phyloP scores from a whole-genome alignment of 2,113 vertebrate species.

The Brachionichthys hirsutus region DNA sequence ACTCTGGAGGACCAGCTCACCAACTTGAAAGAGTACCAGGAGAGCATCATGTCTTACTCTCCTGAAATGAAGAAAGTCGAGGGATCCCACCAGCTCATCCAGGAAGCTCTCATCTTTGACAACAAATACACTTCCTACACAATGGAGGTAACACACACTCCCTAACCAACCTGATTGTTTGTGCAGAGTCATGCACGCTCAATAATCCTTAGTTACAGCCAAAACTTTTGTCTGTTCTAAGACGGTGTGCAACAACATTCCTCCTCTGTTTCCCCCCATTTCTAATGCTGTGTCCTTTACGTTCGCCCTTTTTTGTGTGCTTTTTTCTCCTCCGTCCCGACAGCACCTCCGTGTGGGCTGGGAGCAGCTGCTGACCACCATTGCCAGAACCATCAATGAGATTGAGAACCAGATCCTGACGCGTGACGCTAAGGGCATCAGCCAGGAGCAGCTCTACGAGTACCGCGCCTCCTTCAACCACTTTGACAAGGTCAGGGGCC shows the following conservation, averaged over 20 bases:
- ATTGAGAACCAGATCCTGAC: conserved; percentile 98
- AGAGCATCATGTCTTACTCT: conserved; percentile 89
- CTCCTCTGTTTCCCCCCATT: neutral
- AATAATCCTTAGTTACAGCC: neutral
- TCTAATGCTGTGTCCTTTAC: neutral
- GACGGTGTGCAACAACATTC: neutral
- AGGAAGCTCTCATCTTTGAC: conserved; percentile 96
- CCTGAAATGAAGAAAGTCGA: conserved; percentile 91
- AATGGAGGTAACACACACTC: conserved; percentile 83
- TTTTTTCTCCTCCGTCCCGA: neutral
- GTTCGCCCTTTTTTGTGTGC: too few species aligned
- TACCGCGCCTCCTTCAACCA: conserved; percentile 96
- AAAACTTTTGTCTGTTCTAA: neutral
- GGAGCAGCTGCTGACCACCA: conserved; percentile 96
- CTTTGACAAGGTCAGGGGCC: conserved; percentile 90
- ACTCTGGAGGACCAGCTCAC: conserved; percentile 93
- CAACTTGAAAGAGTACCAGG: conserved; percentile 88
- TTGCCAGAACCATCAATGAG: conserved; percentile 95
- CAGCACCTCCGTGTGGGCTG: conserved; percentile 95
- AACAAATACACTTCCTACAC: conserved; percentile 95
- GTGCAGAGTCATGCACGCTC: too few species aligned
- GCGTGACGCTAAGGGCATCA: conserved; percentile 95
- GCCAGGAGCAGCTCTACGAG: conserved; percentile 96
- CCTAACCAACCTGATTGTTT: neutral
- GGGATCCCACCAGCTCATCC: conserved; percentile 91